Base-by-base conservation (phyloP, 2,797 vertebrate genomes). In the Myotis planiceps region DNA sequence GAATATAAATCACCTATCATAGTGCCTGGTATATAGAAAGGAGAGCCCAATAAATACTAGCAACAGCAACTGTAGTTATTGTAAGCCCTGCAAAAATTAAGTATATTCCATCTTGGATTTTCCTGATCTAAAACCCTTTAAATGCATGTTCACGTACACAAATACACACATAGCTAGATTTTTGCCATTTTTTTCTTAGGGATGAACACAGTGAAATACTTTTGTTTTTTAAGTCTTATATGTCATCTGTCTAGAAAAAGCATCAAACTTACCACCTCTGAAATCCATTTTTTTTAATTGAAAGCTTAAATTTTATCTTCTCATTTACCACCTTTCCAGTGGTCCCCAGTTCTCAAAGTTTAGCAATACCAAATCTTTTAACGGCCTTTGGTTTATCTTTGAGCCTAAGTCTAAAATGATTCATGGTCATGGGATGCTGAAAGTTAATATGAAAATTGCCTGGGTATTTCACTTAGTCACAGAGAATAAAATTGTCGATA, bases 221-320 rank as follows among this genome's bases (percentile, higher is more conserved):
- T 88, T 90, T 90, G 37, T 92, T 90, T 93, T 81, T 66, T 78
- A 95, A 87, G 29, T 72, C n/a, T 89, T 80, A 18, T 58, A 87
- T 78, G 23, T 29, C 51, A 51, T 82, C 55, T 92, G 47, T 78
- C 55, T 88, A 84, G 55, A 95, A 79, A 49, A 66, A 87, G 18
- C 63, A 68, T 95, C 39, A 86, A n/a, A 45, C 14, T 83, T 90
- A 83, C 21, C 19, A 23, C 60, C 15, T 93, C 53, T 83, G 75
- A 90, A 90, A 72, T 90, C 47, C 19, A 5, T 96, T 45, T 76
- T 60, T 94, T 15, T 49, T 2, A 23, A 65, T 18, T 87, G 68
- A 96, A 89, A 94, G 51, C 45, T 82, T 92, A 83, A 93, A 53
- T 27, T 89, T 93, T 78, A 29, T 87, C 29, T 93, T 96, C 34